Base-by-base conservation (phyloP, 1,140 invertebrate species). In the Doryteuthis pealeii region DNA sequence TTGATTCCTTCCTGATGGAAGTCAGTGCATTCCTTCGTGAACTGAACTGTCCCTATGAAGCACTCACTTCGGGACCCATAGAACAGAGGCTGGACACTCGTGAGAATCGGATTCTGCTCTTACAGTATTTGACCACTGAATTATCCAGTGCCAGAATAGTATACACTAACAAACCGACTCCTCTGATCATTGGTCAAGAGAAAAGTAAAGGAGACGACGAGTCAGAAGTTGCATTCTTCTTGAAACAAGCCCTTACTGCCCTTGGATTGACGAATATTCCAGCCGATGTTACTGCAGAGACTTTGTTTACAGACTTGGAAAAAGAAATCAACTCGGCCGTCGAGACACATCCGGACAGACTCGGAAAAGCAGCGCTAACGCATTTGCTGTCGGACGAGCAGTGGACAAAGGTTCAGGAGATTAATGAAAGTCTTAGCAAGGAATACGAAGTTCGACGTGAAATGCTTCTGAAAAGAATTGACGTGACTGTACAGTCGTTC, bases 401-500 rank as follows among this genome's bases (percentile, higher is more conserved):
- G 79, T 98, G 96, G 96, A 88, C 92, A 58, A 86, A 91, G 18
- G 81, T 98, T 2, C 89, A 92, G 49, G 87, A 90, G 22, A 84
- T 93, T 1, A 93, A 95, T 80, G 87, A 90, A 10, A 91, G 94
- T 76, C 89, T 97, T 81, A 90, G 91, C 54, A 89, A 91, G 10
- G 96, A 98, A 82, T 98, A 96, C 84, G 90, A 91, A 82, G 90
- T 94, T 58, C 88, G 96, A 75, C 89, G 95, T 73, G 93, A 97
- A 84, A 95, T 96, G 91, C 91, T 98, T 77, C 87, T 97, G 1
- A 96, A 95, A 76, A 90, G 96, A 70, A 87, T 98, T 65, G 96
- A 98, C 89, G 96, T 96, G 58, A 99, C 96, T 2, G 92, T 98
- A 82, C 94, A 96, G 87, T 97, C 95, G 31, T 98, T 98, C 88